Evolutionary conservation across 2,888 invertebrate species (phyloP).

Genomic region (Platycheirus albimanus): DNA sequence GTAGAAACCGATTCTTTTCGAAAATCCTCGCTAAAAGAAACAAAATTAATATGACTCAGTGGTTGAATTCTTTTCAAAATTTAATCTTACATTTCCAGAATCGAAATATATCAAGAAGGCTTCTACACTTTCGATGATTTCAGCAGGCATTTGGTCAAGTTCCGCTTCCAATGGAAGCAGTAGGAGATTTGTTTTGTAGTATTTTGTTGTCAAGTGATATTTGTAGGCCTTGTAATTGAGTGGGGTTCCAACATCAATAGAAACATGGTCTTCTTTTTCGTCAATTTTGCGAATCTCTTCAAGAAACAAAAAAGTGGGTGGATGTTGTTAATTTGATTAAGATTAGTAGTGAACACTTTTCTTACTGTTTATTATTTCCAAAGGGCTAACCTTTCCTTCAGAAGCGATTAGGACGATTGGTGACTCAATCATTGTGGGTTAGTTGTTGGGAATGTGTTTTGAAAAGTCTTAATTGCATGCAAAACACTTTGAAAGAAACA

Average conservation of each 20-base stretch:
- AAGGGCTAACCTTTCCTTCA: slow-evolving; percentile 67
- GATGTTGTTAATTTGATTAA: neutral
- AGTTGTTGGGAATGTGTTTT: neutral
- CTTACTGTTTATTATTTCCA: slow-evolving; percentile 73
- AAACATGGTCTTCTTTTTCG: slow-evolving; percentile 64
- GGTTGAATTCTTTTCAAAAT: neutral
- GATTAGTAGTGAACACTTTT: neutral
- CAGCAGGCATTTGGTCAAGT: slow-evolving; percentile 67
- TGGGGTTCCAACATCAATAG: slow-evolving; percentile 52
- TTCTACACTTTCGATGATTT: slow-evolving; percentile 74
- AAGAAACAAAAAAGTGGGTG: neutral
- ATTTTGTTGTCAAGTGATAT: slow-evolving; percentile 76
- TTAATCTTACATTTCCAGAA: slow-evolving; percentile 75
- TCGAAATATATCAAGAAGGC: slow-evolving; percentile 77
- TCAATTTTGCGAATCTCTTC: slow-evolving; percentile 61
- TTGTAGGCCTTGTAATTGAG: slow-evolving; percentile 74
- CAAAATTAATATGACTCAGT: neutral
- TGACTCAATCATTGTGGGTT: slow-evolving; percentile 59
- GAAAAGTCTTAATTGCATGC: neutral
- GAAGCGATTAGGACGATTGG: slow-evolving; percentile 65
- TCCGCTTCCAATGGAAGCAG: slow-evolving; percentile 75
- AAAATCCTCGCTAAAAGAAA: slow-evolving; percentile 74
- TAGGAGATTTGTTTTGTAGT: slow-evolving; percentile 76
- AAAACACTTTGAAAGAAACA: neutral
- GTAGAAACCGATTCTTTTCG: slow-evolving; percentile 74